phyloP scores from a whole-genome alignment of 2,113 vertebrate species.

The Leucopsar rothschildi region DNA sequence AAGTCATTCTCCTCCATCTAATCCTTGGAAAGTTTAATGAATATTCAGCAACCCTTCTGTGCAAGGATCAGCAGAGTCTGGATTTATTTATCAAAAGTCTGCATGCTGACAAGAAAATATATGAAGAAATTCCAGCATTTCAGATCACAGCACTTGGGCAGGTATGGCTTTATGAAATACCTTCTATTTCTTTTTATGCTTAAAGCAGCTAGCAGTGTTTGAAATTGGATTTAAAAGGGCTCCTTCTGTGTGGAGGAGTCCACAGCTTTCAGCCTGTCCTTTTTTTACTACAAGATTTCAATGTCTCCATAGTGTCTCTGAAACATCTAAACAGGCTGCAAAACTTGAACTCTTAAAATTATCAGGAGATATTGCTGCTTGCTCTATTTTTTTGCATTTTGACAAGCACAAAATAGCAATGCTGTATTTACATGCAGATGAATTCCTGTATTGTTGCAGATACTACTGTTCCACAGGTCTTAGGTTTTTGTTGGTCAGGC shows the following conservation, averaged over 20 bases:
- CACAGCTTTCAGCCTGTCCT: not conserved
- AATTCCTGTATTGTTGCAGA: not conserved
- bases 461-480: not conserved
- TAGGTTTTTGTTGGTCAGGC: not conserved
- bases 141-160: constrained; percentile 88
- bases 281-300: not conserved
- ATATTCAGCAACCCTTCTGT: constrained; percentile 81
- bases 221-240: not conserved
- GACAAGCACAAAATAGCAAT: not conserved
- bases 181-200: not conserved
- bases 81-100: constrained; percentile 84
- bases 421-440: not conserved
- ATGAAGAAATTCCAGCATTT: constrained; percentile 70
- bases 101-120: constrained; percentile 67
- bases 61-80: constrained; percentile 75
- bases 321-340: not conserved
- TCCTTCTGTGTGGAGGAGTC: not conserved
- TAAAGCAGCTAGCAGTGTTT: not conserved
- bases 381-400: not conserved
- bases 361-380: not conserved
- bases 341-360: not conserved
- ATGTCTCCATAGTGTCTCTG: not conserved
- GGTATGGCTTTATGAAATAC: constrained; percentile 68
- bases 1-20: constrained; percentile 79
- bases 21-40: constrained; percentile 84